Evolutionary conservation across 2,797 vertebrate genomes (phyloP).

Genomic region (Ceryle rudis): DNA sequence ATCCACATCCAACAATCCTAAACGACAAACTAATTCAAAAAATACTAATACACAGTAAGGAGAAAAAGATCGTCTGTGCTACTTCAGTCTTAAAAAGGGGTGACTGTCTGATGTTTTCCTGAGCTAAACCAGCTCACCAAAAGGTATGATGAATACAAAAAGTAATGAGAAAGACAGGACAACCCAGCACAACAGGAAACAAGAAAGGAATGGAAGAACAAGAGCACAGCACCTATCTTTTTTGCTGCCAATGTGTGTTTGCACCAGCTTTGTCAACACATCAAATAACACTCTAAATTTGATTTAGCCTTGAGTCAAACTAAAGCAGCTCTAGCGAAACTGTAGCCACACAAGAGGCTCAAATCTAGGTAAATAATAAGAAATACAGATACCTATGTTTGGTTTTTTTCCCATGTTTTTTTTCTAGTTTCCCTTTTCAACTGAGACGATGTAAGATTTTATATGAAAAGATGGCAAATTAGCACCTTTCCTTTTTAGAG

Average conservation of each 20-base stretch:
- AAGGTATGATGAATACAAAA: not conserved
- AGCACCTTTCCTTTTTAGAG: not conserved
- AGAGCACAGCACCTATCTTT: not conserved
- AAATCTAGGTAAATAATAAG: not conserved
- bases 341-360: not conserved
- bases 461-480: not conserved
- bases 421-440: not conserved
- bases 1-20: not conserved
- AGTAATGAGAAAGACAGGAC: not conserved
- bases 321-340: not conserved
- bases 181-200: not conserved
- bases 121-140: not conserved
- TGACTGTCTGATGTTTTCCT: not conserved
- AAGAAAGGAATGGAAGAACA: not conserved
- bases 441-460: not conserved
- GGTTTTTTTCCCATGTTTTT: not conserved
- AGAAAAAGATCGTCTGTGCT: not conserved
- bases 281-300: not conserved
- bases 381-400: not conserved
- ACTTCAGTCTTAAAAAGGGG: not conserved
- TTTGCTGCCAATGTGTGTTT: not conserved
- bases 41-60: not conserved
- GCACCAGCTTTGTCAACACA: not conserved
- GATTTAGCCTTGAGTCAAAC: not conserved
- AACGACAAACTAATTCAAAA: not conserved